Percentiles rank a stretch among this genome's conserved stretches.
These are phyloP conservation scores for Arenaria interpres DNA, from an alignment of 2,113 vertebrate genomes.

Conservation along the genomic window DNA sequence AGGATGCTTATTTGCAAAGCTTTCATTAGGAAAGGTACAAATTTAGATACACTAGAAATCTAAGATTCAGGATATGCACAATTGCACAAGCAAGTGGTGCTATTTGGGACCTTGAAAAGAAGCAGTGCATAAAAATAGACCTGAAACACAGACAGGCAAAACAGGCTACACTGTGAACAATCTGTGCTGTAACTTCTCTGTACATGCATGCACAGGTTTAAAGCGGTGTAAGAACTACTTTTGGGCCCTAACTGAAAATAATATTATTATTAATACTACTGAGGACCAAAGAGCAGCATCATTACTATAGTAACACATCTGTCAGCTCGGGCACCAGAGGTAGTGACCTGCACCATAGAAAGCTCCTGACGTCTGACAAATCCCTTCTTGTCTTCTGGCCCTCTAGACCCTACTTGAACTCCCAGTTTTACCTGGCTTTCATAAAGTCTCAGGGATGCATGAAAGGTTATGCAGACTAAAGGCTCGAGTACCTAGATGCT, in stretches of 20 bases:
- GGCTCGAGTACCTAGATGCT: neutral
- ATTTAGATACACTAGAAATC: neutral
- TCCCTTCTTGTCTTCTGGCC: neutral
- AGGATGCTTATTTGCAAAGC: neutral
- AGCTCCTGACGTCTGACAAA: neutral
- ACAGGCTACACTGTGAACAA: neutral
- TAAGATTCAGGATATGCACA: neutral
- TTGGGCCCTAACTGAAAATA: neutral
- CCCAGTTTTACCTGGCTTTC: neutral
- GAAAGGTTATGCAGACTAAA: neutral
- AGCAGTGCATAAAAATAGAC: neutral
- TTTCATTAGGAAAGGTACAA: neutral
- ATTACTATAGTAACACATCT: neutral
- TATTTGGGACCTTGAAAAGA: neutral
- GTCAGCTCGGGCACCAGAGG: neutral
- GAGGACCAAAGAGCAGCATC: neutral
- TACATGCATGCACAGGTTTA: neutral
- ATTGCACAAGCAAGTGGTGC: neutral
- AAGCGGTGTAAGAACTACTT: neutral
- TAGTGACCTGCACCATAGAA: neutral
- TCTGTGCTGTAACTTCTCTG: neutral
- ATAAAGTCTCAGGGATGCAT: neutral
- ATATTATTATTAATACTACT: neutral
- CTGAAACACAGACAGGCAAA: neutral
- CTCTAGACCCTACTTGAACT: neutral